Percentiles rank a stretch among this genome's conserved stretches.
Conservation (phyloP, 2,888 invertebrate genomes). For the Atherix ibis region DNA sequence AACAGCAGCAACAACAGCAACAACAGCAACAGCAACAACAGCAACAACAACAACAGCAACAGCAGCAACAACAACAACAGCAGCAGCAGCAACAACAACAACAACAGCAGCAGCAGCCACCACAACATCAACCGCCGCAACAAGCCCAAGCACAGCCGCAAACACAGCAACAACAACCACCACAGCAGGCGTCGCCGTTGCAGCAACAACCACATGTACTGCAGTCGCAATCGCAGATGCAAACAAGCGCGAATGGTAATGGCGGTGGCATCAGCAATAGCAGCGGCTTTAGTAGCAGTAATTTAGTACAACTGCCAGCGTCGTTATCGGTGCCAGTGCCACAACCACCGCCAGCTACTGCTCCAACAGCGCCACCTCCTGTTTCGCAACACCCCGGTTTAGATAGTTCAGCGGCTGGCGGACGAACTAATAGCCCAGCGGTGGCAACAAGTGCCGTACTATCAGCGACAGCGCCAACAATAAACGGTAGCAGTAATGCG, state of each 20-base stretch:
- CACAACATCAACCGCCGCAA: not conserved
- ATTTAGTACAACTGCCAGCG: conserved; percentile 35
- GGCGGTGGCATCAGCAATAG: conserved; percentile 14
- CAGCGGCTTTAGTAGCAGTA: conserved; percentile 15
- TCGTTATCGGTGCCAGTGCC: conserved; percentile 19
- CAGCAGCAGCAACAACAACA: conserved; percentile 20
- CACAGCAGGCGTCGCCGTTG: conserved; percentile 18
- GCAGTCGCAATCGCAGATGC: conserved; percentile 17
- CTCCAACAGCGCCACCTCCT: conserved; percentile 30
- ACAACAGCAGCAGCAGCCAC: conserved; percentile 1
- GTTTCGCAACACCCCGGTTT: conserved; percentile 19
- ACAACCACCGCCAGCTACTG: conserved; percentile 17
- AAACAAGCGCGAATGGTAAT: conserved; percentile 17
- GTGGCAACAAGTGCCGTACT: conserved; percentile 18
- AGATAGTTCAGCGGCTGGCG: conserved; percentile 27
- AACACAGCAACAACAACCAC: conserved; percentile 14
- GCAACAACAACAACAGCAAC: conserved; percentile 33
- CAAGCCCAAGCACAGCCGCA: conserved; percentile 17
- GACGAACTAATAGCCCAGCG: conserved; percentile 35
- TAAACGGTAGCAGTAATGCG: conserved; percentile 20
- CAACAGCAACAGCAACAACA: conserved; percentile 32
- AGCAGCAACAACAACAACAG: conserved; percentile 36
- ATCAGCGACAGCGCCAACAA: conserved; percentile 18
- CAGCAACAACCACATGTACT: conserved; percentile 18
- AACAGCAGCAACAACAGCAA: conserved; percentile 16